Evolutionary conservation across 1,140 invertebrate genomes (phyloP), one percentile per base, ranked within the genome.

Genomic region (Druon quercuslanigerum): DNA sequence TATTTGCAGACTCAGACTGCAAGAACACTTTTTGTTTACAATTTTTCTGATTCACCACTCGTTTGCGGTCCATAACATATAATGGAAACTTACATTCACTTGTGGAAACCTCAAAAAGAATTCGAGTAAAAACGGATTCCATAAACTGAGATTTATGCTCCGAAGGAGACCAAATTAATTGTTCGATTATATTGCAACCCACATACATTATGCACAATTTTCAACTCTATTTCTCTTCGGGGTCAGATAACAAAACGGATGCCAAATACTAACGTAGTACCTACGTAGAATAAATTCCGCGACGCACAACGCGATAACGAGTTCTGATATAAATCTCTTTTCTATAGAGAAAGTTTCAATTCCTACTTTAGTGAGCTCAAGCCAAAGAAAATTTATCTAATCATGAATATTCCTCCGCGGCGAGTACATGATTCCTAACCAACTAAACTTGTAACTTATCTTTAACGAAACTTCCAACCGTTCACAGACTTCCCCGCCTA

Each of bases 181-280:
- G 0, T 33, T 5, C 25, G 3, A 3, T 33, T 33, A 33, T 33
- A 33, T 3, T 57, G 11, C 54, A 16, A 56, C 11, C n/a, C 19
- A 20, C 13, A 20, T 17, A 46, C 57, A 60, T 60, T 60, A 20
- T 33, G 2, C 11, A 60, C 16, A 60, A 60, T 33, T 9, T 11
- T 11, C 19, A 19, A 60, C 56, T 33, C 57, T 60, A 33, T 60
- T 20, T 60, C 57, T 25, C 57, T 14, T 60, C 25, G 20, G 57
- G 57, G 57, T 60, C 57, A 60, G 57, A 60, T 60, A 60, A 60
- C 57, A 60, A 60, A 60, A 60, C 57, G 57, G 57, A 60, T 60
- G 57, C 57, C 57, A 60, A 60, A 60, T 60, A 60, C 57, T 60
- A 60, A 25, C 57, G 57, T 60, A 60, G 57, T 60, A 60, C 20